Evolutionary conservation across 2,797 vertebrate species (phyloP), one percentile per base, ranked within the genome.

Genomic region (Arrhamphus sclerolepis): DNA sequence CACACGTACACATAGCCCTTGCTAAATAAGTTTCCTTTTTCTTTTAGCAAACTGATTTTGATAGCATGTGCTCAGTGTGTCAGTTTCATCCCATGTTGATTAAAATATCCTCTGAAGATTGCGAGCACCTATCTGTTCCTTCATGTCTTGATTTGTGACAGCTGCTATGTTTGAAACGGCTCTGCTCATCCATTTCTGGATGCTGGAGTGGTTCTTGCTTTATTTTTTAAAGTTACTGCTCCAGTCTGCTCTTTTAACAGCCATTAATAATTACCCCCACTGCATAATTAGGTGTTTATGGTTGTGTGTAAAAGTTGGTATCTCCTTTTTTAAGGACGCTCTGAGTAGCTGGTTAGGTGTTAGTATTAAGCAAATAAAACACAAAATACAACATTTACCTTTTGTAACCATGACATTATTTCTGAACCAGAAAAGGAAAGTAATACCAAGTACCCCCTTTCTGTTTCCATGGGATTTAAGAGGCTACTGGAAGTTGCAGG

Each of bases 21-120:
- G 78, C 64, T 87, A 86, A 88, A 89, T 86, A 89, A 78, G 79
- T 68, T 70, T 62, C 80, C 70, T 80, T 60, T 72, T 77, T 50
- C 69, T 51, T 18, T 55, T 56, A 53, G 73, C 80, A 81, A 86
- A 89, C 73, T 74, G 80, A 75, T 86, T 82, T 71, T 89, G 87
- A 88, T 87, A 70, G 34, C 34, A 38, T 14, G 34, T 71, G 70
- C 56, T 78, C 66, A 79, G 88, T 65, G 75, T 86, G 83, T 84
- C 83, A 73, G 64, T 69, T 73, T 34, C 71, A 40, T 52, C 57
- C 61, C 74, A 17, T 22, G 67, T 46, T 75, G 85, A 87, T 82
- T 79, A 81, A 70, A 48, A 54, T 62, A 10, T 42, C 46, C 75
- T 87, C 70, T 77, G 75, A 81, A 82, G 74, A 79, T 66, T 43